A percentile compares a stretch with the other conserved stretches of the same genome.
Conservation (phyloP, 2,113 vertebrate species). For the Siniperca knerii region DNA sequence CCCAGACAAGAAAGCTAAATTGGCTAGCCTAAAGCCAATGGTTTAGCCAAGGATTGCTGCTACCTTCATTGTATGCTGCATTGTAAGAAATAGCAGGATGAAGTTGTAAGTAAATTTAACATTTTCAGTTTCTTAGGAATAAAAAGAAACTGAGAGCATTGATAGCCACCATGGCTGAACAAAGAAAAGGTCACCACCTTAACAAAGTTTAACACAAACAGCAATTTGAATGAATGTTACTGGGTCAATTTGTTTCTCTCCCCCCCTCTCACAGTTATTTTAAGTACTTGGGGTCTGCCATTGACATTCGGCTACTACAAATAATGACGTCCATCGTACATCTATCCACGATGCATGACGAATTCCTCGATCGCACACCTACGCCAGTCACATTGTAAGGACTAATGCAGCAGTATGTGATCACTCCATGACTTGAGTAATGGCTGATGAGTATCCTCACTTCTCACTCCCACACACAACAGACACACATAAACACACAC, state of each 20-base stretch:
- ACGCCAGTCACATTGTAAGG: conserved; percentile 37
- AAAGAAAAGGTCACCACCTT: not conserved
- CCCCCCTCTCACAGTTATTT: not conserved
- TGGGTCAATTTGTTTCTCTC: not conserved
- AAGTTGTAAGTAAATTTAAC: not conserved
- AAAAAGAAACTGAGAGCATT: not conserved
- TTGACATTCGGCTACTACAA: not conserved
- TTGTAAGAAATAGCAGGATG: not conserved
- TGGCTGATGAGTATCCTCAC: conserved; percentile 52
- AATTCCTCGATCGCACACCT: conserved; percentile 24
- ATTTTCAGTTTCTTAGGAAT: not conserved
- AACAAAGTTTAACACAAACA: not conserved
- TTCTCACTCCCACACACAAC: conserved; percentile 47
- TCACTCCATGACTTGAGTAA: conserved; percentile 49
- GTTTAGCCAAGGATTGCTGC: not conserved
- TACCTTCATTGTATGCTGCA: not conserved
- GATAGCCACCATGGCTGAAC: not conserved
- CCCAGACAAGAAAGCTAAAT: not conserved
- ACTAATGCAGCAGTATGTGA: conserved; percentile 37
- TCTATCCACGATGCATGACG: conserved; percentile 8
- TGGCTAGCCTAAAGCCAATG: not conserved
- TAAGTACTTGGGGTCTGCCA: conserved; percentile 1
- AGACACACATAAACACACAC: conserved; percentile 9
- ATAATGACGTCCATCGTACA: conserved; percentile 18
- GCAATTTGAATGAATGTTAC: not conserved